Evolutionary conservation across 2,888 invertebrate species (phyloP), one percentile per base, ranked within the genome.

Genomic region (Proisotoma minuta): DNA sequence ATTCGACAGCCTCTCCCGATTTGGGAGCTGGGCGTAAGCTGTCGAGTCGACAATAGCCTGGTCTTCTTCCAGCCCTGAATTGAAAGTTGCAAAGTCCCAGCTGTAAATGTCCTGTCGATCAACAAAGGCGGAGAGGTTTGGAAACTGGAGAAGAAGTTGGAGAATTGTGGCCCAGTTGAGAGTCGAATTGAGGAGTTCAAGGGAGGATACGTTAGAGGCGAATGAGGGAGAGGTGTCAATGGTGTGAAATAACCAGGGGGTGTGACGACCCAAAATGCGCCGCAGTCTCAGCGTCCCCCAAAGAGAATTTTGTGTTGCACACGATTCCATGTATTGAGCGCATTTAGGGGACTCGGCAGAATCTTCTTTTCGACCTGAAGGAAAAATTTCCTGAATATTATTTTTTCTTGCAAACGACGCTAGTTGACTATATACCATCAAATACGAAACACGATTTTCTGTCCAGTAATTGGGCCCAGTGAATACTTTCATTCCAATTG

Each of bases 71-170:
- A 73, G 62, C 3, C 73, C 73, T 12, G 65, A 57, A 50, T 70
- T 67, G 57, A 70, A 70, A 10, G 70, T 66, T 23, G 66, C 64
- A 51, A 68, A 69, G 52, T 70, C 71, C 73, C 71, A 69, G 23
- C 64, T 62, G 59, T 72, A 69, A 59, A 65, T 69, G 47, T 70
- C 70, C 54, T 71, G 73, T 8, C 59, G 27, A 23, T 73, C 73
- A 8, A 66, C 50, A 20, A 72, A 65, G 22, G 59, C 62, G 2
- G 39, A 39, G 1, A 73, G 56, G 26, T 72, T 69, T 1, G 69
- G 63, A 22, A 68, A 61, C 22, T 73, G 63, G 56, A 68, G 64
- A 39, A 72, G 56, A 1, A 71, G 57, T 53, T 68, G 65, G 12
- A 73, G 65, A 15, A 73, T 65, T 8, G 60, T 58, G 8, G 64